These are phyloP conservation scores for Amphipyra berbera DNA, from an alignment of 2,888 invertebrate genomes.

Conservation along the genomic window DNA sequence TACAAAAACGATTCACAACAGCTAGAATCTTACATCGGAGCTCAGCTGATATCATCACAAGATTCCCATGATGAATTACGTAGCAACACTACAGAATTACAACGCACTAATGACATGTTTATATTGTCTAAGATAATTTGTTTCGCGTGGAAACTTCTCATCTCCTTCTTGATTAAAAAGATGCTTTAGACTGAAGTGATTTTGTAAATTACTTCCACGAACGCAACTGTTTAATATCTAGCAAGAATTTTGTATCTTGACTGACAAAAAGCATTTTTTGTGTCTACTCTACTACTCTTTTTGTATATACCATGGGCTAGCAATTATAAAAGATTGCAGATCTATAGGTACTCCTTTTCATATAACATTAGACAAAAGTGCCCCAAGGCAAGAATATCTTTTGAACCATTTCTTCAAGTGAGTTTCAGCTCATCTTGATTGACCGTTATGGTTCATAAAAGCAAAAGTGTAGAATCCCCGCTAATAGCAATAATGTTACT, in stretches of 20 bases:
- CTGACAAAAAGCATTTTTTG: background rate
- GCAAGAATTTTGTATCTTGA: background rate
- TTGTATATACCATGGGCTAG: background rate
- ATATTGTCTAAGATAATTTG: conserved; percentile 39
- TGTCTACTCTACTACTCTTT: background rate
- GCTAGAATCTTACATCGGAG: conserved; percentile 18
- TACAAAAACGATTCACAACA: conserved; percentile 22
- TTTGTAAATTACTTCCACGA: too few species aligned
- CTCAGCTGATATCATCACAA: conserved; percentile 25
- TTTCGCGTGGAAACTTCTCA: conserved; percentile 36
- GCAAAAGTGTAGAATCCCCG: too few species aligned
- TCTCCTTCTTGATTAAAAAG: conserved; percentile 22
- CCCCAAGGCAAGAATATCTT: too few species aligned
- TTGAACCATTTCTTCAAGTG: too few species aligned
- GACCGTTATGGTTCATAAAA: too few species aligned
- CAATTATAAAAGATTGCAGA: too few species aligned
- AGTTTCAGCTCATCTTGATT: too few species aligned
- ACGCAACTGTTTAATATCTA: too few species aligned
- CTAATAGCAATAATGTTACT: too few species aligned
- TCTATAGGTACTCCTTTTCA: too few species aligned
- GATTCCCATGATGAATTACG: conserved; percentile 51
- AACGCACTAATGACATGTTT: conserved; percentile 41
- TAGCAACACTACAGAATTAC: conserved; percentile 24
- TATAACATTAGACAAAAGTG: too few species aligned
- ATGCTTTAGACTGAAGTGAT: background rate